Evolutionary conservation across 2,888 invertebrate species (phyloP).

Genomic region (Synanthedon andrenaeformis): DNA sequence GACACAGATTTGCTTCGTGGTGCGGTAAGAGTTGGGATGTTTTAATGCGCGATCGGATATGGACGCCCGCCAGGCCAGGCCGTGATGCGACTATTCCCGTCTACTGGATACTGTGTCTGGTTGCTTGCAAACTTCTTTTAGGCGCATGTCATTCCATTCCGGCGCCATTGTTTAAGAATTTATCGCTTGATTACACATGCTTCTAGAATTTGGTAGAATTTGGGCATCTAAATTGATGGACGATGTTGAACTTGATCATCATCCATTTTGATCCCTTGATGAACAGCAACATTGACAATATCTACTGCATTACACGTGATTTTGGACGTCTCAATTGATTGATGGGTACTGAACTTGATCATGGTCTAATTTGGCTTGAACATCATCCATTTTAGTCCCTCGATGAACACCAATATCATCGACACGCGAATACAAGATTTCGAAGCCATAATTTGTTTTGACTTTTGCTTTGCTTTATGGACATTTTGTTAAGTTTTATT

Average conservation of each 20-base stretch:
- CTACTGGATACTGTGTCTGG: constrained; percentile 52
- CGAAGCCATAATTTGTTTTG: too few species aligned
- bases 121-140: constrained; percentile 41
- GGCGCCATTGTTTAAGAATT: constrained; percentile 25
- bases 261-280: background rate
- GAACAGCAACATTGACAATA: too few species aligned
- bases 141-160: constrained; percentile 47
- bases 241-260: background rate
- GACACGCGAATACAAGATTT: background rate
- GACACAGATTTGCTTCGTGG: constrained; percentile 37
- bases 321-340: background rate
- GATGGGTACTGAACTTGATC: background rate
- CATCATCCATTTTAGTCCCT: background rate
- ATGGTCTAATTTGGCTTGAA: background rate
- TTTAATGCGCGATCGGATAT: constrained; percentile 31
- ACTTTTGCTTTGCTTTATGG: too few species aligned
- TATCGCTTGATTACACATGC: background rate
- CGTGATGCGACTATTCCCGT: constrained; percentile 66
- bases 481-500: too few species aligned
- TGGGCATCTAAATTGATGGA: background rate
- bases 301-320: too few species aligned
- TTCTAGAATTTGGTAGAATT: background rate
- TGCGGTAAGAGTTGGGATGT: constrained; percentile 32
- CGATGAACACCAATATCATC: background rate
- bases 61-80: constrained; percentile 66